Conservation (phyloP, 2,888 invertebrate species). For the Molorchus minor region DNA sequence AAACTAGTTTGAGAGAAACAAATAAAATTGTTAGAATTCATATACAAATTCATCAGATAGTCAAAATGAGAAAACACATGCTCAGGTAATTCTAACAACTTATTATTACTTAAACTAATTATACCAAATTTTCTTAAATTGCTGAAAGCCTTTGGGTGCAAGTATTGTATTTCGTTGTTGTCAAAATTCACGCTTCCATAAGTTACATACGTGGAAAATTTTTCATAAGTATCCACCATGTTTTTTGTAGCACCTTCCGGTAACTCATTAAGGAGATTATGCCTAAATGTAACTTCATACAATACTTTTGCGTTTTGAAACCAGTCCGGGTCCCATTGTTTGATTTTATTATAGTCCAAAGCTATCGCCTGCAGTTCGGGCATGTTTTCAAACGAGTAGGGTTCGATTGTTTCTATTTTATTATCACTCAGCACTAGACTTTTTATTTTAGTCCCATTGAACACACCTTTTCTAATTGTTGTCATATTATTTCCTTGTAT, state of each 20-base stretch:
- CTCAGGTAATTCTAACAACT: constrained; percentile 30
- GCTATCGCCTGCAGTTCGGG: constrained; percentile 36
- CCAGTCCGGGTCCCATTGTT: constrained; percentile 33
- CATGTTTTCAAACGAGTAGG: constrained; percentile 37
- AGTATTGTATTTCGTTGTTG: constrained; percentile 34
- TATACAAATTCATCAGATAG: constrained; percentile 35
- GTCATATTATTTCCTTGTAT: constrained; percentile 34
- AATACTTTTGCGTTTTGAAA: constrained; percentile 32
- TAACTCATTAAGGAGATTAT: constrained; percentile 33
- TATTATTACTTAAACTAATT: constrained; percentile 39
- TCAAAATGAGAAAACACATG: constrained; percentile 31
- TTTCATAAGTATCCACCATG: constrained; percentile 29
- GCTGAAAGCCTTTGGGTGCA: constrained; percentile 38
- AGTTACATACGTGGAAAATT: constrained; percentile 10
- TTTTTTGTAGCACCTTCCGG: constrained; percentile 34
- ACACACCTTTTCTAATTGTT: constrained; percentile 30
- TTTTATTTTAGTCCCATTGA: constrained; percentile 35
- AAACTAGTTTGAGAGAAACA: constrained; percentile 37
- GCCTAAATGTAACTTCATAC: constrained; percentile 34
- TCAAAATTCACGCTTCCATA: constrained; percentile 39
- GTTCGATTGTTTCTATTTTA: constrained; percentile 32
- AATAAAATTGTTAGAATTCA: constrained; percentile 40
- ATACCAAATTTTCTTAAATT: constrained; percentile 34
- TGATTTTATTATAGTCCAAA: constrained; percentile 37
- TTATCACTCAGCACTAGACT: constrained; percentile 37